Base-by-base conservation (phyloP, 1,140 invertebrate genomes). In the Aphis craccivora region DNA sequence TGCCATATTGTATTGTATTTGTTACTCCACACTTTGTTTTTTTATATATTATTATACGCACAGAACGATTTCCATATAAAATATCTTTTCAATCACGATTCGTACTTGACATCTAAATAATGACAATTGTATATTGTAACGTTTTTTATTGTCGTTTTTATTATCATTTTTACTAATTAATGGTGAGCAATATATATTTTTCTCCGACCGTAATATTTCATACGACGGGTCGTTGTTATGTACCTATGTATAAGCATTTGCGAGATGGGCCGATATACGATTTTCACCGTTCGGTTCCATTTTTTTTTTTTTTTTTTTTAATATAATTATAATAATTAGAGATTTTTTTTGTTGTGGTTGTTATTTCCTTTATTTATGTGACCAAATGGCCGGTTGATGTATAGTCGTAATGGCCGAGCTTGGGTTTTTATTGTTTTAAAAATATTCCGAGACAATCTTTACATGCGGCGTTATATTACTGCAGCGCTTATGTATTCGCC, bases 281-380 rank as follows among this genome's bases (percentile, higher is more conserved):
- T 88, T 88, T 88, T 88, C 87, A 37, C 22, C 30, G 30, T 89
- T 53, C 22, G 20, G 40, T 35, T 43, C 3, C 22, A 86, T 23
- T 30, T 84, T 84, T 86, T 40, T 53, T 53, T 37, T 53, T 37
- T 11, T 53, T 53, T 87, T 11, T 14, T 11, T 86, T 11, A 18
- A 14, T 35, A 89, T 89, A 53, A 89, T 89, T 23, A 89, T 89
- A 37, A 53, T 89, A 51, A 89, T 89, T 53, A 48, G 48, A 23
- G 20, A 53, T 53, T 51, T 40, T 84, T 37, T 87, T 87, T 11
- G 2, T 87, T 87, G n/a, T 8, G 14, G 30, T 48, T 87, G n/a
- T 87, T 87, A 40, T 14, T 9, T n/a, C 20, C 40, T 25, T 11
- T 40, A 25, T 30, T 25, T 25, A 6, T 86, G 30, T 30, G 30